Evolutionary conservation across 2,113 vertebrate genomes (phyloP), one percentile per base, ranked within the genome.

Genomic region (Chaetura pelagica): DNA sequence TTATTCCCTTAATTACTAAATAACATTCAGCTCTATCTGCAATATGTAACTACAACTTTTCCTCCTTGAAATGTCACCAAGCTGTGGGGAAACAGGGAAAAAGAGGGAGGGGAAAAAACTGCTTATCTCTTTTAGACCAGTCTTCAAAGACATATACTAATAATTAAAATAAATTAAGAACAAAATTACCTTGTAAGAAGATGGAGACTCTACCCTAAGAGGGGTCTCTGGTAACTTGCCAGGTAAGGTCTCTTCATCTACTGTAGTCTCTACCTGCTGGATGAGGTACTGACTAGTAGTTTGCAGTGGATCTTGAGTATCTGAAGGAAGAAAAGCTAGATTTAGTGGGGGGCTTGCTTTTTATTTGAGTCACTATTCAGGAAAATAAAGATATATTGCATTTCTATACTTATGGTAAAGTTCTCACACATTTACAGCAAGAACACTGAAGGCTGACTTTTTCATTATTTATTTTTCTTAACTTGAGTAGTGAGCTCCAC

Each of bases 161-260:
- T 54, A 69, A 58, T 48, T 38, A 29, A 63, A 90, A 24, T 10
- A 58, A 64, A 54, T 22, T 83, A 63, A 51, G 32, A 35, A 15
- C 23, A 67, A 51, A 87, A 24, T 97, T 92, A 99, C 99, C 89
- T 98, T 99, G 93, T 99, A 99, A 12, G 99, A 99, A 42, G 99
- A 99, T 10, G 98, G 94, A 15, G 98, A 93, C 12, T 99, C 98
- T 97, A 97, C 98, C 92, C 98, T 98, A 59, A 99, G 98, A 30
- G 99, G 98, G 1, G 99, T 99, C 96, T 99, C 99, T 3, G 99
- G 99, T 89, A 99, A 98, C 87, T 99, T 99, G 49, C 99, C 99
- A 24, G 99, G 99, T 59, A 99, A 97, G 5, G 98, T 98, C 5
- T 98, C 97, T 96, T 99, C 99, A 74, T 99, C 99, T 89, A 99